Percentiles rank a stretch among this genome's conserved stretches.
These are phyloP conservation scores for Sylvicola cinctus DNA, from an alignment of 2,888 invertebrate species.

Conservation along the genomic window DNA sequence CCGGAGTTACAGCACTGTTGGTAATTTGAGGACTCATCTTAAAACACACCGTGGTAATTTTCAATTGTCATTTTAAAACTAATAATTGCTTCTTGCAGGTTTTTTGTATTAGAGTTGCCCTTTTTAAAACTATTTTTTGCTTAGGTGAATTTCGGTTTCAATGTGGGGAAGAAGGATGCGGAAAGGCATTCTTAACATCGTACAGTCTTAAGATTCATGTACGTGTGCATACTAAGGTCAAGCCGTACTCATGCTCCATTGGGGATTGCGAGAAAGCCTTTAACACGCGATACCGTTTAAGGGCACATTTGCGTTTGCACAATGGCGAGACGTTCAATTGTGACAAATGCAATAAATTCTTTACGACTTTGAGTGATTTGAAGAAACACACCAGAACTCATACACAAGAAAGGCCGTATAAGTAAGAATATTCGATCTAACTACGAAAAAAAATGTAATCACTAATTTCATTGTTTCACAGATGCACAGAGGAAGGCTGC, in stretches of 20 bases:
- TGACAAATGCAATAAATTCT: constrained; percentile 69
- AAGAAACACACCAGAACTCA: constrained; percentile 87
- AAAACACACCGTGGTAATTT: constrained; percentile 81
- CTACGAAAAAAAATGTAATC: background rate
- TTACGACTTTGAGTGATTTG: constrained; percentile 83
- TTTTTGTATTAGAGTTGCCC: constrained; percentile 3
- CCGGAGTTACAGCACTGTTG: constrained; percentile 80
- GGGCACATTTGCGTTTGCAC: constrained; percentile 80
- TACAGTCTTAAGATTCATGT: constrained; percentile 90
- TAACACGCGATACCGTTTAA: constrained; percentile 78
- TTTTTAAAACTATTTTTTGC: constrained; percentile 13
- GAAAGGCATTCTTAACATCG: constrained; percentile 84
- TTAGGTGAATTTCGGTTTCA: constrained; percentile 87
- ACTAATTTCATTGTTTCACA: constrained; percentile 15
- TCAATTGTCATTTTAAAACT: background rate
- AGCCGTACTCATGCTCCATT: constrained; percentile 74
- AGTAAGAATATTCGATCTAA: constrained; percentile 25
- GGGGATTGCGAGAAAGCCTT: constrained; percentile 78
- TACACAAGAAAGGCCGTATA: constrained; percentile 77
- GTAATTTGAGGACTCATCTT: constrained; percentile 84
- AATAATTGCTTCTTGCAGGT: background rate
- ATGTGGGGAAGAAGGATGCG: constrained; percentile 70
- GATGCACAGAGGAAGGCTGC: constrained; percentile 65
- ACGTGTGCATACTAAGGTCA: constrained; percentile 78
- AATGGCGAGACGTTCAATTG: constrained; percentile 92